Percentiles rank a stretch among this genome's conserved stretches.
These are phyloP conservation scores for Lacerta viridis DNA, from an alignment of 2,797 vertebrate genomes.

Conservation along the genomic window DNA sequence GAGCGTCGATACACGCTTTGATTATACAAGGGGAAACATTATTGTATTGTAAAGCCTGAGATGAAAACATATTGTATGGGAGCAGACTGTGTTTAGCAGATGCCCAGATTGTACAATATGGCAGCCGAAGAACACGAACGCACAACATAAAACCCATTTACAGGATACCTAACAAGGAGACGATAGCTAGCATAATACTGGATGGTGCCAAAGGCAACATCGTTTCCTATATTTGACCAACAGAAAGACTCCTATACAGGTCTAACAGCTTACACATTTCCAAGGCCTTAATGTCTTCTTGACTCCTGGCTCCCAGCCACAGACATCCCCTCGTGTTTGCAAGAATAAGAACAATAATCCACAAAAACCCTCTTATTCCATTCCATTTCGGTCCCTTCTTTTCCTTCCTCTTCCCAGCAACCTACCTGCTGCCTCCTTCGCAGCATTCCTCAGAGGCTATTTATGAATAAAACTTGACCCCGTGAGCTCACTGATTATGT, in stretches of 20 bases:
- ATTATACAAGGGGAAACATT: neutral
- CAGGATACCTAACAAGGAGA: neutral
- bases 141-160: neutral
- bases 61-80: rapidly evolving
- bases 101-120: neutral
- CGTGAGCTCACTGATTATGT: neutral
- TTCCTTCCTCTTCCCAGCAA: neutral
- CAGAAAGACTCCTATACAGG: neutral
- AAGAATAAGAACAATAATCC: neutral
- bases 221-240: neutral
- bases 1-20: rapidly evolving
- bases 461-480: slow-evolving; percentile 27
- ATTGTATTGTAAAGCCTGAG: rapidly evolving
- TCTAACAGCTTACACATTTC: neutral
- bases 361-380: neutral
- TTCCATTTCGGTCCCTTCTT: neutral
- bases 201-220: neutral
- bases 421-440: neutral
- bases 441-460: neutral
- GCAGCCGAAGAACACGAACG: neutral
- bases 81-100: neutral
- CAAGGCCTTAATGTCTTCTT: neutral
- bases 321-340: neutral
- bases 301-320: slow-evolving; percentile 9
- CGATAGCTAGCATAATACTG: neutral